phyloP scores from a whole-genome alignment of 2,113 vertebrate genomes.

The Fregetta grallaria region DNA sequence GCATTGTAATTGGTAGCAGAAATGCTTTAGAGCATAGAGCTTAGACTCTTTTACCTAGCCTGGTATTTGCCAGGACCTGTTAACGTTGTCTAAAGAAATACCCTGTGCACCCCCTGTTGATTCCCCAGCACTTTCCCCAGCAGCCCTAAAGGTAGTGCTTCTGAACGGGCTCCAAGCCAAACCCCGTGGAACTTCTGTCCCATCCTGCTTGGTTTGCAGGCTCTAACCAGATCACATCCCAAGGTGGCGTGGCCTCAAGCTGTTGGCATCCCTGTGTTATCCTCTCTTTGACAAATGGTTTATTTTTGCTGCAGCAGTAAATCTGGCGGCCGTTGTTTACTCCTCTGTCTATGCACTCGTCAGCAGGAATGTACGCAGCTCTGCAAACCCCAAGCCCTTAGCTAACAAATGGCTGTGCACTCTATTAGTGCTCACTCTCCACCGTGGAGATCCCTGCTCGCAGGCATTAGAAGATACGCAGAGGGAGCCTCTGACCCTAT shows the following conservation, averaged over 20 bases:
- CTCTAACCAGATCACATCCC: neutral
- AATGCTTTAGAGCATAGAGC: neutral
- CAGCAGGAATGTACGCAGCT: neutral
- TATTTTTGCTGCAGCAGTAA: slow-evolving; percentile 60
- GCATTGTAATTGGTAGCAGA: neutral
- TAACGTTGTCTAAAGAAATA: neutral
- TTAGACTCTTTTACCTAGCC: neutral
- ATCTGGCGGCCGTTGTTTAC: slow-evolving; percentile 28
- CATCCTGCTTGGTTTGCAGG: neutral
- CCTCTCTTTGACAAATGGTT: slow-evolving; percentile 28
- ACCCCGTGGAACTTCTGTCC: neutral
- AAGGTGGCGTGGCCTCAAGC: neutral
- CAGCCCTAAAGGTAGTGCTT: neutral
- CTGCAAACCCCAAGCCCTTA: neutral
- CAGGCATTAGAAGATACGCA: neutral
- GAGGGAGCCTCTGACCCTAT: neutral
- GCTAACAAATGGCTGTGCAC: slow-evolving; percentile 25
- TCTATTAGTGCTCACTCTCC: neutral
- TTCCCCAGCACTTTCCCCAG: neutral
- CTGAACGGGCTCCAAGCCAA: neutral
- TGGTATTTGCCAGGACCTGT: neutral
- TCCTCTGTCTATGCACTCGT: neutral
- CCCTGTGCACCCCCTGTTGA: neutral
- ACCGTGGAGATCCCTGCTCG: neutral
- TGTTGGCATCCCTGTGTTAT: slow-evolving; percentile 3